Conservation (phyloP, 2,888 invertebrate species). For the Chirona hameri region DNA sequence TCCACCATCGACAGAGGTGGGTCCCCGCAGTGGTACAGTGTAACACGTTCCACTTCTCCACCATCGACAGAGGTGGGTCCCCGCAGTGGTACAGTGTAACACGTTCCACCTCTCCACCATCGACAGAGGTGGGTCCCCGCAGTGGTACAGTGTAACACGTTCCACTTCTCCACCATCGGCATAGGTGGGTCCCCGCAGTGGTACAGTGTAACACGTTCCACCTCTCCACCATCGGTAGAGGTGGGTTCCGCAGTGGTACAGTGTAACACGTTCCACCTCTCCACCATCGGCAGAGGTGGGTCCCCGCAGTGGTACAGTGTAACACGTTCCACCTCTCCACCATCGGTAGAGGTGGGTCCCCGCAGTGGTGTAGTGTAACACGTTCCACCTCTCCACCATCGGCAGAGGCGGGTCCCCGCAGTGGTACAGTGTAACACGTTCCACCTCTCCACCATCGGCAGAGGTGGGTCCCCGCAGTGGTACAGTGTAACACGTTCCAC, state of each 20-base stretch:
- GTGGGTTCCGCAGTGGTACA: background rate
- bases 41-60: slow-evolving; percentile 2
- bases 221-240: background rate
- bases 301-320: background rate
- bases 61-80: background rate
- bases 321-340: slow-evolving; percentile 1
- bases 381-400: background rate
- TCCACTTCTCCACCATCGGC: background rate
- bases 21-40: background rate
- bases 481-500: background rate
- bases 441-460: background rate
- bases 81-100: background rate
- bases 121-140: background rate
- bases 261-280: background rate
- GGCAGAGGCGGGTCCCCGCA: background rate
- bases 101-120: slow-evolving; percentile 5
- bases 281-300: background rate
- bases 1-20: background rate
- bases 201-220: background rate
- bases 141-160: background rate
- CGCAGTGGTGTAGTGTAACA: background rate
- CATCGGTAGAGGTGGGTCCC: background rate
- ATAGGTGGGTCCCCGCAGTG: background rate
- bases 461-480: background rate
- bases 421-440: background rate